Evolutionary conservation across 92 coral and sea anemone species (phyloP).

Genomic region (Paragorgia papillata): DNA sequence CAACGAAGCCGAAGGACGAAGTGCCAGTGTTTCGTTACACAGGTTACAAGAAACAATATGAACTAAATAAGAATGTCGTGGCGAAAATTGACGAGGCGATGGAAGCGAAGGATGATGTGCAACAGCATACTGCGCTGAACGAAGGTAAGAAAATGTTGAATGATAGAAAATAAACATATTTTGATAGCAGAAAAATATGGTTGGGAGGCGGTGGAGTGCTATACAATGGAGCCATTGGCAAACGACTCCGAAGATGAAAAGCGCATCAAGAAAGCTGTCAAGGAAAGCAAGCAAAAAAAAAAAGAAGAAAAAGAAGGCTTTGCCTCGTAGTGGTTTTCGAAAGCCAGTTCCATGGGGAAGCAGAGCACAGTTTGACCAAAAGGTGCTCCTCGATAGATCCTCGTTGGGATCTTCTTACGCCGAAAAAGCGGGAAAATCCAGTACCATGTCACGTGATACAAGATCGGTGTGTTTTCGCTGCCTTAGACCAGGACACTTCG

Average conservation of each 20-base stretch:
- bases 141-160: conserved; percentile 23
- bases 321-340: background rate
- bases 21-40: conserved; percentile 3
- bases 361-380: background rate
- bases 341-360: conserved; percentile 5
- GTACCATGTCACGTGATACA: too few relatives aligned
- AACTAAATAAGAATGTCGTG: conserved; percentile 19
- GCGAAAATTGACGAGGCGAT: conserved; percentile 11
- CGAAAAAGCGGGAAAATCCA: too few relatives aligned
- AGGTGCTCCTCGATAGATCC: background rate
- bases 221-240: conserved; percentile 57
- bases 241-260: conserved; percentile 61
- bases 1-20: background rate
- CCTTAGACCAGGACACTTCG: too few relatives aligned
- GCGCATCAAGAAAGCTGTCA: conserved; percentile 48
- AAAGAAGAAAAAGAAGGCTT: conserved; percentile 47
- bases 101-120: conserved; percentile 1
- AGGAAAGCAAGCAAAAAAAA: conserved; percentile 58
- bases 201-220: conserved; percentile 58
- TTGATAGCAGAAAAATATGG: conserved; percentile 35
- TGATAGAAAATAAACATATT: conserved; percentile 19
- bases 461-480: too few relatives aligned
- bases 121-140: conserved; percentile 17
- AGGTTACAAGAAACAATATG: conserved; percentile 21
- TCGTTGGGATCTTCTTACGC: conserved; percentile 22